phyloP scores from a whole-genome alignment of 2,113 vertebrate species.

The Chlorocebus sabaeus region DNA sequence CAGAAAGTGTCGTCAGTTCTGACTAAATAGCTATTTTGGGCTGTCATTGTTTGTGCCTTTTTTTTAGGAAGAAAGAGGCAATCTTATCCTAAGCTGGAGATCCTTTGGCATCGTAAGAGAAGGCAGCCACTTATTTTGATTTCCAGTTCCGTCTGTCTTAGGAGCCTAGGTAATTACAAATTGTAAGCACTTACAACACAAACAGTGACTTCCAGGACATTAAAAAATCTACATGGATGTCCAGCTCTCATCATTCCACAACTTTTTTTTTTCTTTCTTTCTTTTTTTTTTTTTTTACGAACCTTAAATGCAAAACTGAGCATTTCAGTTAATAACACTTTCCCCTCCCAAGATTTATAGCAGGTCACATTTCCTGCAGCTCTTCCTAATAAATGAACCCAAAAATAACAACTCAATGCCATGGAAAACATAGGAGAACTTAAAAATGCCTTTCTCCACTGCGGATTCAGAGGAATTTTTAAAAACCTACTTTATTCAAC shows the following conservation, averaged over 20 bases:
- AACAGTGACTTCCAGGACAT: conserved; percentile 66
- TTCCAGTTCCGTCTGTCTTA: conserved; percentile 79
- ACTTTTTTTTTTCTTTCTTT: conserved; percentile 61
- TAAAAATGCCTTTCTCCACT: conserved; percentile 47
- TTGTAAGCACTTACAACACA: conserved; percentile 64
- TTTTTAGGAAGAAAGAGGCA: conserved; percentile 81
- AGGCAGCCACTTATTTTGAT: conserved; percentile 80
- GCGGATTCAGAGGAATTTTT: conserved; percentile 10
- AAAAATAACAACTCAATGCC: conserved; percentile 51
- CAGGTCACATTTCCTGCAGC: conserved; percentile 58
- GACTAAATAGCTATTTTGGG: conserved; percentile 85
- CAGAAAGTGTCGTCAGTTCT: conserved; percentile 84
- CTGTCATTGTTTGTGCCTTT: conserved; percentile 83
- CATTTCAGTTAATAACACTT: conserved; percentile 10
- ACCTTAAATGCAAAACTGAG: conserved; percentile 43
- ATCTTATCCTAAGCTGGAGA: conserved; percentile 78
- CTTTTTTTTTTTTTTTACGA: conserved; percentile 65
- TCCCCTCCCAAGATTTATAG: conserved; percentile 39
- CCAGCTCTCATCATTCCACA: conserved; percentile 12
- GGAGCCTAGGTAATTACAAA: conserved; percentile 78
- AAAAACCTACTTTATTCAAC: conserved; percentile 13
- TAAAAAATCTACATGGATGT: conserved; percentile 5
- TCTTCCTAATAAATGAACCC: conserved; percentile 56
- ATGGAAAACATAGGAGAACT: conserved; percentile 32
- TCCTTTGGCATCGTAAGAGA: conserved; percentile 72